phyloP scores from a whole-genome alignment of 2,797 vertebrate genomes.

The Caiman crocodilus region DNA sequence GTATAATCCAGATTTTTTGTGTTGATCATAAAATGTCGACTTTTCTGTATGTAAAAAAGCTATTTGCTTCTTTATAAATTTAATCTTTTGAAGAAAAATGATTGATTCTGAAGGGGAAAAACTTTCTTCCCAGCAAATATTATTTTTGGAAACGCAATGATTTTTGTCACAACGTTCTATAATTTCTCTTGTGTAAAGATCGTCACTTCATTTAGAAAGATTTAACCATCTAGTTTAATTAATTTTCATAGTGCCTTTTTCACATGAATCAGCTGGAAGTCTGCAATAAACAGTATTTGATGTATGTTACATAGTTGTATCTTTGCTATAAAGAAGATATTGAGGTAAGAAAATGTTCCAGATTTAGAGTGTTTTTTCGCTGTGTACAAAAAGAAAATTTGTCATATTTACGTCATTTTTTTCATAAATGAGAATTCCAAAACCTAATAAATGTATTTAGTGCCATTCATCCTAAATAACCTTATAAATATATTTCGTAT shows the following conservation, averaged over 20 bases:
- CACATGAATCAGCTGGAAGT: constrained; percentile 84
- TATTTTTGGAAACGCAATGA: constrained; percentile 76
- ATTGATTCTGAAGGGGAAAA: constrained; percentile 52
- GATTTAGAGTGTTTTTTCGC: constrained; percentile 56
- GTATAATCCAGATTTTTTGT: constrained; percentile 46
- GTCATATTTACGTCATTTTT: constrained; percentile 31
- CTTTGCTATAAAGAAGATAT: constrained; percentile 53
- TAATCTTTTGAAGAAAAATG: constrained; percentile 60
- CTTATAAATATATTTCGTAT: not conserved
- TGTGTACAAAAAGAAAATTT: constrained; percentile 4
- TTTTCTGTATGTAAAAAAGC: constrained; percentile 67
- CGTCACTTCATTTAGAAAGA: constrained; percentile 79
- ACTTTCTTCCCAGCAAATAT: constrained; percentile 61
- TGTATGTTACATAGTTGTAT: constrained; percentile 73
- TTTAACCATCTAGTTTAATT: constrained; percentile 81
- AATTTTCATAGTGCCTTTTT: constrained; percentile 92
- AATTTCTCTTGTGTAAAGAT: constrained; percentile 73
- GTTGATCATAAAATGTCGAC: constrained; percentile 57
- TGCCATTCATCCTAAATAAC: constrained; percentile 65
- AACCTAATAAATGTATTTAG: constrained; percentile 66
- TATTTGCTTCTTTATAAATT: constrained; percentile 53
- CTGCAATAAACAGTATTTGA: constrained; percentile 90
- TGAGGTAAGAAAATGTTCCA: constrained; percentile 16
- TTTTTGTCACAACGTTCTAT: constrained; percentile 78
- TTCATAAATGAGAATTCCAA: constrained; percentile 40